Evolutionary conservation across 2,888 invertebrate species (phyloP).

Genomic region (Gerris lacustris): DNA sequence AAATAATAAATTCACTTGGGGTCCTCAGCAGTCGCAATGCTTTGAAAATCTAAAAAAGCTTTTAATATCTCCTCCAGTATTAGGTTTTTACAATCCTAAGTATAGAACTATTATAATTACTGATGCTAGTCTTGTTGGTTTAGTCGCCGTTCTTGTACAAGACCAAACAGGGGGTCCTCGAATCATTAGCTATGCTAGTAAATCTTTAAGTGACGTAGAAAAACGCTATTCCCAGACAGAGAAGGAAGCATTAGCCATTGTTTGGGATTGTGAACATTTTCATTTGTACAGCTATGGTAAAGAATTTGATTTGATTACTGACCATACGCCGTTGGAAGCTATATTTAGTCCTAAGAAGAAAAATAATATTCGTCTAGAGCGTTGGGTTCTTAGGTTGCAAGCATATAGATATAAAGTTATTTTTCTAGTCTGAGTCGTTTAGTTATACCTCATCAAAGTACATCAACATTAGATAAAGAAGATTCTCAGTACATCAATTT

Average conservation of each 20-base stretch:
- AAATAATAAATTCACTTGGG: background rate
- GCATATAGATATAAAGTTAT: background rate
- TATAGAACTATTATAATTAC: conserved; percentile 18
- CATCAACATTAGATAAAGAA: background rate
- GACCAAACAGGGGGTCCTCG: conserved; percentile 17
- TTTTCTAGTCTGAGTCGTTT: background rate
- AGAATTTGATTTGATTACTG: background rate
- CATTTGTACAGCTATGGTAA: background rate
- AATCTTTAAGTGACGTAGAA: conserved; percentile 13
- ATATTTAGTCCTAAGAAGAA: background rate
- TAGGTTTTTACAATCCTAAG: conserved; percentile 32
- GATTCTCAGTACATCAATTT: background rate
- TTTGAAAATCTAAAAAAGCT: conserved; percentile 18
- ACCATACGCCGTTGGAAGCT: background rate
- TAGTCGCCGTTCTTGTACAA: conserved; percentile 29
- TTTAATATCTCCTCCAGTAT: conserved; percentile 27
- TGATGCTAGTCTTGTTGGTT: conserved; percentile 25
- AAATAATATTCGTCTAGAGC: background rate
- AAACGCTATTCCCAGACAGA: conserved; percentile 14
- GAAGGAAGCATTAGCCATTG: conserved; percentile 14
- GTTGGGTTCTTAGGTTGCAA: background rate
- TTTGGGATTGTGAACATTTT: background rate
- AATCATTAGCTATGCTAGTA: conserved; percentile 14
- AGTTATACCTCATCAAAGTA: background rate
- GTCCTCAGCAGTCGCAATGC: background rate